Evolutionary conservation across 1,140 invertebrate genomes (phyloP), one percentile per base, ranked within the genome.

Genomic region (Lerema accius): DNA sequence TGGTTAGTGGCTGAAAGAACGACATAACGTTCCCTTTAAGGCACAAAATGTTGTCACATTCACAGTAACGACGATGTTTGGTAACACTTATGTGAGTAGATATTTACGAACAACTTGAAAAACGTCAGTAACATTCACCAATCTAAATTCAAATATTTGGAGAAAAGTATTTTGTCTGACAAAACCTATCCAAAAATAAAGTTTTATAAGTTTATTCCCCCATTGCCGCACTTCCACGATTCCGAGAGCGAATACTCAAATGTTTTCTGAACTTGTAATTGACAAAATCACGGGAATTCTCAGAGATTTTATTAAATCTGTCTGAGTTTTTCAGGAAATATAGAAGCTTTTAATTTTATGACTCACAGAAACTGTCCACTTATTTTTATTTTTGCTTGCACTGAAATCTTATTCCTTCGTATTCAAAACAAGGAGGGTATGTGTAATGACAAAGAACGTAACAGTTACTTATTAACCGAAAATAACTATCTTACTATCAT

Each of bases 201-300:
- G n/a, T 16, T 60, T 19, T 13, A 26, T 16, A 32, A 35, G 19
- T 35, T 43, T 7, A 50, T 32, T 17, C 32, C 26, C 39, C 4
- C 17, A 2, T 43, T 15, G 51, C 19, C 39, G 19, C 9, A 9
- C 15, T 50, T 50, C 13, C 19, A 56, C 37, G 13, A 42, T 19
- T 28, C 39, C 23, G 19, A 14, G 19, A 14, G 39, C 19, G 19
- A 43, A 28, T 56, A 43, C 13, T 23, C 39, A 43, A 56, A 56
- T 43, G 19, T 16, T 9, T 19, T 56, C 13, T 43, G 51, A 56
- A 56, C 39, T 56, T 56, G 39, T 43, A 56, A 56, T 56, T 56
- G 51, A 56, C 51, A 43, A 56, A 56, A 56, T 56, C 39, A 56
- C 51, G 39, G 28, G 39, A 19, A 14, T 43, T 56, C 37, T 43